Percentiles rank a stretch among this genome's conserved stretches.
phyloP scores from a whole-genome alignment of 2,888 invertebrate genomes.

The Drosophila maculinotata region DNA sequence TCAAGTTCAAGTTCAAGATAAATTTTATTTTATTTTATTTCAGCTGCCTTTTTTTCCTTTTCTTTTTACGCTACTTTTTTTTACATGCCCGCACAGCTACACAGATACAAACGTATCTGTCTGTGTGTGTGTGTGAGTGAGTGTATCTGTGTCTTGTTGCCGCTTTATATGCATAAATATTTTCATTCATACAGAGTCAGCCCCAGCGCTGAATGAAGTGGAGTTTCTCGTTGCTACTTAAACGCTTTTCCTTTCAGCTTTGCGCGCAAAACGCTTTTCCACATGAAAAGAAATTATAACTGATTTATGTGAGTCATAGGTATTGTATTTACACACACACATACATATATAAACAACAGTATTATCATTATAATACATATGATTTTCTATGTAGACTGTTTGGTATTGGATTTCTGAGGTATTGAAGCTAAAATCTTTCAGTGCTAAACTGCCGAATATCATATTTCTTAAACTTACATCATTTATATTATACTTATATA shows the following conservation, averaged over 20 bases:
- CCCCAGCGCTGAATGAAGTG: slow-evolving; percentile 39
- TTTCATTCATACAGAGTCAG: slow-evolving; percentile 65
- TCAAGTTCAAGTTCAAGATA: slow-evolving; percentile 84
- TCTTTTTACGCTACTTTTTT: slow-evolving; percentile 56
- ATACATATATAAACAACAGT: not conserved
- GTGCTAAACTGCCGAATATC: too few species aligned
- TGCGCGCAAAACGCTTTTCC: slow-evolving; percentile 14
- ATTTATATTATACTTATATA: too few species aligned
- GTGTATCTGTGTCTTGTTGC: slow-evolving; percentile 48
- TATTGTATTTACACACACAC: not conserved
- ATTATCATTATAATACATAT: not conserved
- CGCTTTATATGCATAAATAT: slow-evolving; percentile 74
- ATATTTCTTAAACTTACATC: too few species aligned
- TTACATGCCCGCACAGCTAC: slow-evolving; percentile 62
- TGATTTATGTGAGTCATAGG: slow-evolving; percentile 11
- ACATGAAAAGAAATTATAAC: slow-evolving; percentile 4
- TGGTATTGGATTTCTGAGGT: too few species aligned
- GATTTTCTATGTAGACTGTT: not conserved
- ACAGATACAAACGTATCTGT: slow-evolving; percentile 24
- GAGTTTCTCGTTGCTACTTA: slow-evolving; percentile 18
- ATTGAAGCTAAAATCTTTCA: too few species aligned
- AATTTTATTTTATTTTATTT: slow-evolving; percentile 77
- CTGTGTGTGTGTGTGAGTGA: slow-evolving; percentile 26
- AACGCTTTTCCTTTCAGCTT: slow-evolving; percentile 32
- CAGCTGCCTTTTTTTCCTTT: slow-evolving; percentile 63